Evolutionary conservation across 2,113 vertebrate genomes (phyloP).

Genomic region (Elachura formosa): DNA sequence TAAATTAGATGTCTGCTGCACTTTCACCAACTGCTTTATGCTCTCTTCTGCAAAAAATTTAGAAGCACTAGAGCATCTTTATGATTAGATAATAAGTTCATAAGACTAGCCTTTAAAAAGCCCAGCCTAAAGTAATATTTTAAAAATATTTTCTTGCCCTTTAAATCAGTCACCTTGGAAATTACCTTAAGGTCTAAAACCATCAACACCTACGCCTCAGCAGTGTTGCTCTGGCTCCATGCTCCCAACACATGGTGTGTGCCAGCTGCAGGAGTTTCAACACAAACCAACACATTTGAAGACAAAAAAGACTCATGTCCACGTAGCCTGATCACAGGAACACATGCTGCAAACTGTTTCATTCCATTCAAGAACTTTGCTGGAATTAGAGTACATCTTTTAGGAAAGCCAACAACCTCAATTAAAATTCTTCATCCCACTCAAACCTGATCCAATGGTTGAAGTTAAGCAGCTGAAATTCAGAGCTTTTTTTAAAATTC

Average conservation of each 20-base stretch:
- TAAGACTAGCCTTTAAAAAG: neutral
- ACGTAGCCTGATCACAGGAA: neutral
- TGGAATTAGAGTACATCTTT: neutral
- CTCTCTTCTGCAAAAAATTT: neutral
- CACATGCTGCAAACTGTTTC: neutral
- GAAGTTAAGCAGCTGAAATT: neutral
- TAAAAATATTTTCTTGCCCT: neutral
- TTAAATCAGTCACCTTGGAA: neutral
- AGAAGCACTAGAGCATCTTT: neutral
- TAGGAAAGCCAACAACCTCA: neutral
- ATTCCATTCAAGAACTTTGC: neutral
- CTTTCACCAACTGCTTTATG: neutral
- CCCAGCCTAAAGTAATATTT: neutral
- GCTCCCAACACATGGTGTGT: neutral
- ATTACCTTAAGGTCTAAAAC: neutral
- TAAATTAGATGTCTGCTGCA: neutral
- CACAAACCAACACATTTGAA: neutral
- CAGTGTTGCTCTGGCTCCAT: fast-evolving
- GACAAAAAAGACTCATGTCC: neutral
- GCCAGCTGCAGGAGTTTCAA: neutral
- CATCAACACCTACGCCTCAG: neutral
- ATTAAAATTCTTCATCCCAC: neutral
- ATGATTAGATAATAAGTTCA: neutral
- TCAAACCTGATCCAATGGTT: neutral
- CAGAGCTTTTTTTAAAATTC: neutral